phyloP scores from a whole-genome alignment of 2,888 invertebrate genomes.

The Tipula helvola region DNA sequence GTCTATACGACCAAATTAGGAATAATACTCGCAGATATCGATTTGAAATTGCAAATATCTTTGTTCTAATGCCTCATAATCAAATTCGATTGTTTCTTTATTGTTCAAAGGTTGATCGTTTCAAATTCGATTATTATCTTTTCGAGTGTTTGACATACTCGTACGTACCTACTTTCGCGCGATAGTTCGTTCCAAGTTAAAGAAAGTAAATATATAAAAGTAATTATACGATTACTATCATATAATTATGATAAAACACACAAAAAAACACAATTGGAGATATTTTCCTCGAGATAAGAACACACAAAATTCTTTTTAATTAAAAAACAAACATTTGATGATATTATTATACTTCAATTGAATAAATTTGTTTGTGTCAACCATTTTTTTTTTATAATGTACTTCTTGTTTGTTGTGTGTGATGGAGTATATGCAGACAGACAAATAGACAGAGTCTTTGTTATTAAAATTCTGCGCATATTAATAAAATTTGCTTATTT shows the following conservation, averaged over 20 bases:
- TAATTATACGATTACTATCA: not conserved
- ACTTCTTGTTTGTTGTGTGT: not conserved
- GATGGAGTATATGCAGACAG: not conserved
- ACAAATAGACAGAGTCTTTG: not conserved
- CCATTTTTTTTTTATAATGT: not conserved
- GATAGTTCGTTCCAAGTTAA: not conserved
- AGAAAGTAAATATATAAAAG: not conserved
- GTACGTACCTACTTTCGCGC: not conserved
- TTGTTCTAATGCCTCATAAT: not conserved
- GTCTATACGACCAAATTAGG: not conserved
- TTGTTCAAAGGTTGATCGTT: not conserved
- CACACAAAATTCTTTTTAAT: not conserved
- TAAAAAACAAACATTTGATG: not conserved
- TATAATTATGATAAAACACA: not conserved
- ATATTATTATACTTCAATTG: not conserved
- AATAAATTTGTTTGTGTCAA: not conserved
- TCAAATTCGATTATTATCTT: not conserved
- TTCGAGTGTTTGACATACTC: not conserved
- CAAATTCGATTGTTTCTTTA: not conserved
- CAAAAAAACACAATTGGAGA: not conserved
- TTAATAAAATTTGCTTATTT: not conserved
- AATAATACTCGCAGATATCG: not conserved
- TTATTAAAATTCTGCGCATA: not conserved
- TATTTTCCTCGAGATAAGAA: not conserved
- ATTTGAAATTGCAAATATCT: not conserved